Percentiles rank a stretch among this genome's conserved stretches.
Evolutionary conservation across 2,113 vertebrate species (phyloP).

Genomic region (Tenebrosternarchus preto): DNA sequence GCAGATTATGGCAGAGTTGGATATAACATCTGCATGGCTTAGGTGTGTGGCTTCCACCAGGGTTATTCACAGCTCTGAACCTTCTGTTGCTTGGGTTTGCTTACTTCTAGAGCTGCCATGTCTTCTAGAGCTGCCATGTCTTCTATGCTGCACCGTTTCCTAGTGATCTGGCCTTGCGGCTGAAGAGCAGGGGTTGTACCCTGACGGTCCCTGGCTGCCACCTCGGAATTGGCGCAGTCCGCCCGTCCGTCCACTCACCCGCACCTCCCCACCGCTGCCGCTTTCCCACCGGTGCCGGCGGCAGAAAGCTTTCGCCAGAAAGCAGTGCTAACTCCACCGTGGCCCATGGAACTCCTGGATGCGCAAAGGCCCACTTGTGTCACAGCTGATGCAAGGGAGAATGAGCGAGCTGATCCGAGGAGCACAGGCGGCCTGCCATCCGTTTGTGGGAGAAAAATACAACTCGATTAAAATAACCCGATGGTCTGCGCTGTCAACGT

Average conservation of each 20-base stretch:
- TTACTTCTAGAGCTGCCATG: not conserved
- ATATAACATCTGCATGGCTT: not conserved
- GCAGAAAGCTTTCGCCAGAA: conserved; percentile 17
- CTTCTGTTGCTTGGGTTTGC: conserved; percentile 2
- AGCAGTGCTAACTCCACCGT: not conserved
- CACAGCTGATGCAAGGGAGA: conserved; percentile 37
- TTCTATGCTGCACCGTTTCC: not conserved
- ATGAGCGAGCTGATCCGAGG: conserved; percentile 29
- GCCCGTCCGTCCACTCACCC: conserved; percentile 32
- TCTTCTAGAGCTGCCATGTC: not conserved
- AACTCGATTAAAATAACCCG: conserved; percentile 42
- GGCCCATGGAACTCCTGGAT: conserved; percentile 14
- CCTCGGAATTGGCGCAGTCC: not conserved
- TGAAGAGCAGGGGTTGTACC: not conserved
- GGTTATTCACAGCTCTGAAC: conserved; percentile 12
- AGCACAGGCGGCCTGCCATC: not conserved
- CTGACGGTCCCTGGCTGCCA: conserved; percentile 27
- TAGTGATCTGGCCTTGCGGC: conserved; percentile 35
- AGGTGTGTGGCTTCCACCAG: not conserved
- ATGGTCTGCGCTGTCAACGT: conserved; percentile 12
- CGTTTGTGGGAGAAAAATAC: conserved; percentile 18
- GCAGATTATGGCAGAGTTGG: too few species aligned
- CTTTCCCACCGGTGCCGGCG: not conserved
- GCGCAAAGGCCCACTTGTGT: conserved; percentile 51
- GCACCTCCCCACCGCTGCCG: not conserved